Percentiles rank a stretch among this genome's conserved stretches.
Evolutionary conservation across 23 tunicate species (phyloP).

Genomic region (Botrylloides violaceus): DNA sequence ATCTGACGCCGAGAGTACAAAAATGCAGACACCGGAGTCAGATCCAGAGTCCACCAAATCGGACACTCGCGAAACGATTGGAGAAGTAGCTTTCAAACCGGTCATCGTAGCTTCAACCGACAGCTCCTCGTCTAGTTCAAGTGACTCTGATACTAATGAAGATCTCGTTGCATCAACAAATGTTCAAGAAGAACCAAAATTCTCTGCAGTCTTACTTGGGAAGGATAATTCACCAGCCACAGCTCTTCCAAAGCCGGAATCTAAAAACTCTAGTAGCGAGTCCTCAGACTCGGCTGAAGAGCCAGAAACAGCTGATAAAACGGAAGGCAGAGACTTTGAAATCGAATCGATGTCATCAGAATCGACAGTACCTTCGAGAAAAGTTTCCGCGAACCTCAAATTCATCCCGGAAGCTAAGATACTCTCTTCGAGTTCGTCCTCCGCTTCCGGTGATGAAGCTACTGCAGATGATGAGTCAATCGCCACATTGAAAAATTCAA

Average conservation of each 20-base stretch:
- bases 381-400: no score
- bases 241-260: background rate
- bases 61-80: background rate
- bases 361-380: constrained; percentile 3
- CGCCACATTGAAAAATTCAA: no score
- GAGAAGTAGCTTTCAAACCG: background rate
- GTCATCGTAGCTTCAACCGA: background rate
- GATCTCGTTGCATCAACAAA: background rate
- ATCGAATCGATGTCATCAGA: constrained; percentile 4
- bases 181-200: no score
- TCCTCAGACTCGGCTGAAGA: background rate
- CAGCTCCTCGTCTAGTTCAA: background rate
- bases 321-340: background rate
- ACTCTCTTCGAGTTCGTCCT: no score
- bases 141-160: background rate
- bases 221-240: no score
- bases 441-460: no score
- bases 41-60: background rate
- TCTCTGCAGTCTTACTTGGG: no score
- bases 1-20: background rate
- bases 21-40: no score
- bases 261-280: background rate
- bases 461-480: no score
- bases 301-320: background rate
- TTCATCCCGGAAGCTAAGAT: no score